Base-by-base conservation (phyloP, 2,797 vertebrate genomes). In the Brotogeris chrysoptera region DNA sequence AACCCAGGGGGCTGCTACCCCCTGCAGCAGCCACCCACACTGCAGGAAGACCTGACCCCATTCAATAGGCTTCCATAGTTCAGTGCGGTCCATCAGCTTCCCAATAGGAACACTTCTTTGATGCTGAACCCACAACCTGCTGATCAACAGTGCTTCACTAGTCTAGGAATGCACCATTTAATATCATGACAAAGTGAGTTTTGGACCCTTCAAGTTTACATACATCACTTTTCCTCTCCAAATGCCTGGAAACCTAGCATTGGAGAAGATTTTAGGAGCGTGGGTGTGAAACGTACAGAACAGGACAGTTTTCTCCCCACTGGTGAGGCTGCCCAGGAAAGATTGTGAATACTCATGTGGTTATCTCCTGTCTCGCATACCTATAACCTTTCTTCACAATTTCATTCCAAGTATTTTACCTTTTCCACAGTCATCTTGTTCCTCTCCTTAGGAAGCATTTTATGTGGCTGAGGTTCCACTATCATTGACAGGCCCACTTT, bases 51-150 rank as follows among this genome's bases (percentile, higher is more conserved):
- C 24, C 65, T 27, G 36, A 47, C 9, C 10, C 46, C 17, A 13
- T 68, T 59, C 3, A 3, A 23, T 1, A 19, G 55, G 18, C 21
- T 25, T 79, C 15, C 28, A 20, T 0, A 0, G 63, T 8, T 63
- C 18, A 59, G n/a, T 66, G 39, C 0, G 0, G 76, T 24, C 66
- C 47, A 59, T 46, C 55, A 66, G 17, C 60, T 41, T 76, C 53
- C 39, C 34, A 66, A 60, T 0, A 1, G 20, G 36, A 80, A 39
- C 0, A 1, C 34, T 57, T 69, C 30, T 61, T 82, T 59, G 44
- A 69, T 25, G 34, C 11, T 38, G 27, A 88, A 60, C 25, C 49
- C 1, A 0, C 13, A n/a, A 34, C 20, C 43, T 36, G 34, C 24
- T 63, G 23, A 53, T 49, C 15, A 28, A 6, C 24, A 79, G 77